phyloP scores from a whole-genome alignment of 2,888 invertebrate genomes.

The Pocota personata region DNA sequence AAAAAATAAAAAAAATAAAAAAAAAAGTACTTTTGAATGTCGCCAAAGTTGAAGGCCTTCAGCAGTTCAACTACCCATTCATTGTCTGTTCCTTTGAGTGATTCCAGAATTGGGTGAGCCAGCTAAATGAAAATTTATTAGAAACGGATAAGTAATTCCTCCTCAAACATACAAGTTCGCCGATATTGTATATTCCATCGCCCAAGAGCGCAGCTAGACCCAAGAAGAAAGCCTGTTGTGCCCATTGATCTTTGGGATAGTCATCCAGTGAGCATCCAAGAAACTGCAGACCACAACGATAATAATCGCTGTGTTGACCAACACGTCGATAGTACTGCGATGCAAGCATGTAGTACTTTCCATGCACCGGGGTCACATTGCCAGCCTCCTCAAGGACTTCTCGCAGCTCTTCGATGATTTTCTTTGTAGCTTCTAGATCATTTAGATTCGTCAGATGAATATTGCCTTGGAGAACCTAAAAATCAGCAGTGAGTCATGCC shows the following conservation, averaged over 20 bases:
- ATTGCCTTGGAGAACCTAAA: slow-evolving; percentile 91
- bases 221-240: slow-evolving; percentile 93
- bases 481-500: slow-evolving; percentile 3
- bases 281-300: slow-evolving; percentile 95
- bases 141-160: background rate
- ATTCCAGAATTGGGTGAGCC: slow-evolving; percentile 96
- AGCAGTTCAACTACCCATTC: slow-evolving; percentile 95
- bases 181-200: slow-evolving; percentile 97
- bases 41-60: slow-evolving; percentile 93
- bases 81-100: slow-evolving; percentile 90
- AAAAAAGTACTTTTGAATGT: slow-evolving; percentile 84
- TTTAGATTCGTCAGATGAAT: slow-evolving; percentile 90
- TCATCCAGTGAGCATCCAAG: slow-evolving; percentile 89
- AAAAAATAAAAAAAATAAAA: background rate
- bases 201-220: slow-evolving; percentile 97
- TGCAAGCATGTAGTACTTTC: slow-evolving; percentile 95
- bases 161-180: slow-evolving; percentile 89
- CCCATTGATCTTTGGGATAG: slow-evolving; percentile 86
- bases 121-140: slow-evolving; percentile 83
- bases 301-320: slow-evolving; percentile 97
- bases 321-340: slow-evolving; percentile 93
- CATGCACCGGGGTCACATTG: slow-evolving; percentile 96
- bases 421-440: slow-evolving; percentile 90
- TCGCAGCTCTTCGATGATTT: slow-evolving; percentile 94
- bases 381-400: slow-evolving; percentile 93